Conservation (phyloP, 2,797 vertebrate species). For the Platalea minor region DNA sequence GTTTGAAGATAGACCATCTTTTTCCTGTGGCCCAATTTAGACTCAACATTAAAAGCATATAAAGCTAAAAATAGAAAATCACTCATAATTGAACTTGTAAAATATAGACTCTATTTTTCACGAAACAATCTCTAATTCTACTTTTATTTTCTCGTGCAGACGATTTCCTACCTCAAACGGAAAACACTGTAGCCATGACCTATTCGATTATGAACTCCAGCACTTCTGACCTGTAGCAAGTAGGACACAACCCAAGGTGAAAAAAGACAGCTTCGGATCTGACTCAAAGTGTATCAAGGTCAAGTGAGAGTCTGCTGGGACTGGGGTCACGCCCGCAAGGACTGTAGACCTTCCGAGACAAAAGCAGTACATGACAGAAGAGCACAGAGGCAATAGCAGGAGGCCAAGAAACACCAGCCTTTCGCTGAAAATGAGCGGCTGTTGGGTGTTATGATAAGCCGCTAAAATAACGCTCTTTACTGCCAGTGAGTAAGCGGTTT, state of each 20-base stretch:
- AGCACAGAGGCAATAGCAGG: background rate
- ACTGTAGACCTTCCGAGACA: background rate
- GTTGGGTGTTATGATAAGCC: background rate
- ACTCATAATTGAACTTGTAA: slow-evolving; percentile 27
- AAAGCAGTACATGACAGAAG: background rate
- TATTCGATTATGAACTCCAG: background rate
- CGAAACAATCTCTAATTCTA: background rate
- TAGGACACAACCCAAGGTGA: background rate
- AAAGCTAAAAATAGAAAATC: slow-evolving; percentile 48
- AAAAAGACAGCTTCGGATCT: background rate
- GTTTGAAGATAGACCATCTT: slow-evolving; percentile 71
- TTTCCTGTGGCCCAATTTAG: slow-evolving; percentile 74
- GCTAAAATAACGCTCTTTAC: background rate
- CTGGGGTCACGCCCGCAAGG: background rate
- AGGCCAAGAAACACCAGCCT: background rate
- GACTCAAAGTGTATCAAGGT: background rate
- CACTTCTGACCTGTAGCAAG: background rate
- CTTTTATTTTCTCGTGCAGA: background rate
- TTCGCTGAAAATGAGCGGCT: background rate
- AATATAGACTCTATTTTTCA: slow-evolving; percentile 1
- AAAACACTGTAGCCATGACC: background rate
- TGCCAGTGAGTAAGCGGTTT: background rate
- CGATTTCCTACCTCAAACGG: background rate
- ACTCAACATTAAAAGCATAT: slow-evolving; percentile 46
- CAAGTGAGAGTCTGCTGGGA: background rate